Evolutionary conservation across 2,888 invertebrate genomes (phyloP).

Genomic region (Ctena decussata): DNA sequence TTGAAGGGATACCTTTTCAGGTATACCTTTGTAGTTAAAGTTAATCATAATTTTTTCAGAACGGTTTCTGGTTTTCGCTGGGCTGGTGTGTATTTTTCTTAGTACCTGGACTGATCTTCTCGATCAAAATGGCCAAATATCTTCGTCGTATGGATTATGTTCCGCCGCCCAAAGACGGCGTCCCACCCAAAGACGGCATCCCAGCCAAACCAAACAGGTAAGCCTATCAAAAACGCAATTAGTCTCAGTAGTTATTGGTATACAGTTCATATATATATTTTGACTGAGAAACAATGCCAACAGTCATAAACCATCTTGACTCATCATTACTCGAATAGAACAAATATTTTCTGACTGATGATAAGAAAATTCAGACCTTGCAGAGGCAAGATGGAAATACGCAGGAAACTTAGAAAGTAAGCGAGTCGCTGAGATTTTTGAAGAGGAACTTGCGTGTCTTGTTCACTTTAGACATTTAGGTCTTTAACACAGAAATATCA

Average conservation of each 20-base stretch:
- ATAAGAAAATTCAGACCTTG: neutral
- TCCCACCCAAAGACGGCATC: neutral
- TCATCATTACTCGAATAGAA: neutral
- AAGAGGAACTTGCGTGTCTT: too few species aligned
- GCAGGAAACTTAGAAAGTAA: too few species aligned
- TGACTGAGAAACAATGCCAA: too few species aligned
- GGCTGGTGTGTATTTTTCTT: slow-evolving; percentile 67
- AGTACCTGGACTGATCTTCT: slow-evolving; percentile 41
- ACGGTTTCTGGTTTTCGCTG: slow-evolving; percentile 65
- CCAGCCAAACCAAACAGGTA: neutral
- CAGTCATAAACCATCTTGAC: too few species aligned
- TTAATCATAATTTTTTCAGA: slow-evolving; percentile 60
- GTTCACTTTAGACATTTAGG: too few species aligned
- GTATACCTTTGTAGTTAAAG: too few species aligned
- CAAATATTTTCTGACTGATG: neutral
- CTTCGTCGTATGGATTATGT: slow-evolving; percentile 37
- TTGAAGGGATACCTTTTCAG: neutral
- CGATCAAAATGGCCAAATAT: slow-evolving; percentile 57
- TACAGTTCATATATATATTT: too few species aligned
- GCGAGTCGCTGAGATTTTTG: too few species aligned
- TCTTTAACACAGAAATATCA: too few species aligned
- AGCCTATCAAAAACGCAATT: too few species aligned
- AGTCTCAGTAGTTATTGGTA: too few species aligned
- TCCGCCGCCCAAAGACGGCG: neutral
- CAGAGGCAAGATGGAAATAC: too few species aligned